Conservation (phyloP, 2,113 vertebrate species). For the Scolopax mira region DNA sequence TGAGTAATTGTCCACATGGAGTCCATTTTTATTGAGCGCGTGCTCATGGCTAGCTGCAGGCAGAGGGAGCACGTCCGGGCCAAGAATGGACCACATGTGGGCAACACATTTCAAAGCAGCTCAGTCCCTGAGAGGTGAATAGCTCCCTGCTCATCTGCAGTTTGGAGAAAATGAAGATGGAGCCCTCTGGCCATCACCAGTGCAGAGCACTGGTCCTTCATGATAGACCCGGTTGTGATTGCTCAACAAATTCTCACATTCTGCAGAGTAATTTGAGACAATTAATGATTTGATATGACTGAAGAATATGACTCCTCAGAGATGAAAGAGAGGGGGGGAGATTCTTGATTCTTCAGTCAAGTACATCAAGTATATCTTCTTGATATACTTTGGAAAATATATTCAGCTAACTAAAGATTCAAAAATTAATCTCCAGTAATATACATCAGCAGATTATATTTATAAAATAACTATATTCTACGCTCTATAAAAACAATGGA, state of each 20-base stretch:
- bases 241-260: neutral
- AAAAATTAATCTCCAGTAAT: neutral
- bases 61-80: slow-evolving; percentile 14
- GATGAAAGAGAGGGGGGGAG: too few relatives aligned
- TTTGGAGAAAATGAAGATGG: neutral
- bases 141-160: neutral
- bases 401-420: neutral
- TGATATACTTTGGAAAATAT: neutral
- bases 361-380: too few relatives aligned
- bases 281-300: neutral
- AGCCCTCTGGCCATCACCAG: neutral
- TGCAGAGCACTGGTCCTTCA: neutral
- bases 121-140: slow-evolving; percentile 21
- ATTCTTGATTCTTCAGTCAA: too few relatives aligned
- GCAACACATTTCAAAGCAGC: slow-evolving; percentile 42
- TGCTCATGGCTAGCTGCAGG: neutral
- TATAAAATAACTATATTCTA: neutral
- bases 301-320: neutral
- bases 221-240: neutral
- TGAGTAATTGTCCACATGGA: slow-evolving; percentile 37
- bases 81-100: slow-evolving; percentile 41
- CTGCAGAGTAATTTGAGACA: neutral
- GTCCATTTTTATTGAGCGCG: neutral
- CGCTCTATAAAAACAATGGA: neutral
- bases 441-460: neutral